Percentiles rank a stretch among this genome's conserved stretches.
Evolutionary conservation across 1,140 invertebrate species (phyloP).

Genomic region (Chlorops oryzae): DNA sequence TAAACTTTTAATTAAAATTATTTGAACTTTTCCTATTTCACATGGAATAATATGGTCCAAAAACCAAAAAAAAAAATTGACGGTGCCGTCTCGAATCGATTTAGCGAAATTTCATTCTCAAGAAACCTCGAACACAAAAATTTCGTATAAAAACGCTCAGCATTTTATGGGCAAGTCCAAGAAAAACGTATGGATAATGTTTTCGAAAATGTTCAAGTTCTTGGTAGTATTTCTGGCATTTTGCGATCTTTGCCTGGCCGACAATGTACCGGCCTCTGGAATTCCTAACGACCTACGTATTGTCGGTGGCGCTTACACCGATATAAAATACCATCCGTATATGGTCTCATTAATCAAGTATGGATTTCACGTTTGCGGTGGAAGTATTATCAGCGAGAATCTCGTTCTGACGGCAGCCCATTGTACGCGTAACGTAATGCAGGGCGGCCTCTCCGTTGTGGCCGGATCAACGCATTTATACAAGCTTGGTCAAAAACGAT

Average conservation of each 20-base stretch:
- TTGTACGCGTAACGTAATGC: constrained; percentile 28
- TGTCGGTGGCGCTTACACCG: constrained; percentile 23
- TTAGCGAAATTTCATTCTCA: too few relatives aligned
- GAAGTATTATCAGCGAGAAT: constrained; percentile 48
- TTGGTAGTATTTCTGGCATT: constrained; percentile 37
- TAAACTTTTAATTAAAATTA: too few relatives aligned
- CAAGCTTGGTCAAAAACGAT: constrained; percentile 24
- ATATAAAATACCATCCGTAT: constrained; percentile 16
- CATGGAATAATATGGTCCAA: too few relatives aligned
- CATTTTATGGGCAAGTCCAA: too few relatives aligned
- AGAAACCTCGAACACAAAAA: too few relatives aligned
- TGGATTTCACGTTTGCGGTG: constrained; percentile 50
- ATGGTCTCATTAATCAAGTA: constrained; percentile 20
- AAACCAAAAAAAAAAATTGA: too few relatives aligned
- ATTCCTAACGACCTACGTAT: constrained; percentile 38
- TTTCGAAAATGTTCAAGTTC: constrained; percentile 38
- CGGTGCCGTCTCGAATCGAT: too few relatives aligned
- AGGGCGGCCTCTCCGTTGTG: constrained; percentile 18
- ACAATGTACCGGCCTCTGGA: too few relatives aligned
- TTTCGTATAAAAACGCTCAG: too few relatives aligned
- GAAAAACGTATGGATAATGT: too few relatives aligned
- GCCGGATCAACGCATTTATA: constrained; percentile 37
- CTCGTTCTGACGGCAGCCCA: constrained; percentile 53
- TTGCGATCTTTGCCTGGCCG: too few relatives aligned
- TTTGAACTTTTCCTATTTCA: too few relatives aligned